Conservation (phyloP, 2,888 invertebrate genomes). For the Heliconius hortense region DNA sequence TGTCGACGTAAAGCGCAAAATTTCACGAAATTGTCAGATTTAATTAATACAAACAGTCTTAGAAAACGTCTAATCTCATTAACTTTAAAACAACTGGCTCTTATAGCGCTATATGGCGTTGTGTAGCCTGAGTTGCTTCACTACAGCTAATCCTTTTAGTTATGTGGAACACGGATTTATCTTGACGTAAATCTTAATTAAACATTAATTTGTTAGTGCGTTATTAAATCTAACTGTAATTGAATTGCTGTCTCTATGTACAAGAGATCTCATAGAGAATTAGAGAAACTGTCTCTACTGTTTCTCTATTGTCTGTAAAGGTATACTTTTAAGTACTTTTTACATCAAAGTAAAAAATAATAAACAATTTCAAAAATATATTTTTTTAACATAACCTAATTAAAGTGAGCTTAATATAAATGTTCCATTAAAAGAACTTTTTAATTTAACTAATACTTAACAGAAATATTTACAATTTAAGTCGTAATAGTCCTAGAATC, state of each 20-base stretch:
- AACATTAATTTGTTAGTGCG: slow-evolving; percentile 31
- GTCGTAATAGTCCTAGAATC: slow-evolving; percentile 19
- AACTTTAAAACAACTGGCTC: slow-evolving; percentile 43
- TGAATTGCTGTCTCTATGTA: slow-evolving; percentile 12
- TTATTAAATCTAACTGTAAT: slow-evolving; percentile 42
- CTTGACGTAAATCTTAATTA: slow-evolving; percentile 36
- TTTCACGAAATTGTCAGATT: slow-evolving; percentile 70
- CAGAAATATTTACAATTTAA: slow-evolving; percentile 21
- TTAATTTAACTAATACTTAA: slow-evolving; percentile 17
- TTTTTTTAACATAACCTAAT: background rate
- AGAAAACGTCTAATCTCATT: slow-evolving; percentile 47
- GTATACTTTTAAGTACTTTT: background rate
- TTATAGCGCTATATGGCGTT: slow-evolving; percentile 26
- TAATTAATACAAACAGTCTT: slow-evolving; percentile 72
- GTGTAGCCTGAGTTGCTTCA: slow-evolving; percentile 15
- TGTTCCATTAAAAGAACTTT: background rate
- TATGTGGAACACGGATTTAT: slow-evolving; percentile 33
- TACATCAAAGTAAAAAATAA: background rate
- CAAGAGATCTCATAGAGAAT: background rate
- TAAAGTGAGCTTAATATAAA: background rate
- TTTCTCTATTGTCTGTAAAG: background rate
- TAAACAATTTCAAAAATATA: background rate
- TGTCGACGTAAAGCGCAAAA: slow-evolving; percentile 66
- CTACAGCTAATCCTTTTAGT: slow-evolving; percentile 37
- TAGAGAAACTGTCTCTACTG: background rate